phyloP scores from a whole-genome alignment of 2,797 vertebrate genomes.

The Lagodon rhomboides region DNA sequence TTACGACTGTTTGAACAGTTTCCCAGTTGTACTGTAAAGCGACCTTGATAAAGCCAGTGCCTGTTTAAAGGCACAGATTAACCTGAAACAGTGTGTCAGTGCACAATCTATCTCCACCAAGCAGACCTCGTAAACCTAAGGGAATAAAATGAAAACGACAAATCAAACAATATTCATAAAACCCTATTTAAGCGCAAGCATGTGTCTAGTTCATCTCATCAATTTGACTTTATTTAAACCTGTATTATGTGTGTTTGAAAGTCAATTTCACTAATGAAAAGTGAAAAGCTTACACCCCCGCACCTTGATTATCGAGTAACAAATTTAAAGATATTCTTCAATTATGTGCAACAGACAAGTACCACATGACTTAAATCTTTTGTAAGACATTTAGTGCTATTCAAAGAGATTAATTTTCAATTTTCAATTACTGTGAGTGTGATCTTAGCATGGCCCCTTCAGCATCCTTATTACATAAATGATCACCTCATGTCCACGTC shows the following conservation, averaged over 20 bases:
- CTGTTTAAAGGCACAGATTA: not conserved
- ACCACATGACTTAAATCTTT: conserved; percentile 1
- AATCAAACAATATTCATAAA: too few relatives aligned
- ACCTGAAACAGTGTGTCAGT: not conserved
- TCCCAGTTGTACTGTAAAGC: not conserved
- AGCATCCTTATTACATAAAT: conserved; percentile 13
- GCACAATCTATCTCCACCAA: not conserved
- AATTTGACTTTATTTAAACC: not conserved
- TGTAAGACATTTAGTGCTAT: not conserved
- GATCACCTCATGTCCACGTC: conserved; percentile 11
- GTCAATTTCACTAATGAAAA: not conserved
- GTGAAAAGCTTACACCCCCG: not conserved
- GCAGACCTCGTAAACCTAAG: not conserved
- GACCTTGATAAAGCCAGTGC: not conserved
- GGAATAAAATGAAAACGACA: not conserved
- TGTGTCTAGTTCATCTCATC: not conserved
- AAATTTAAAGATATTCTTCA: conserved; percentile 18
- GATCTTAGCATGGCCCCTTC: conserved; percentile 1
- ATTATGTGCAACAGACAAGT: not conserved
- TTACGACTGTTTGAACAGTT: not conserved
- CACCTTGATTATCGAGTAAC: not conserved
- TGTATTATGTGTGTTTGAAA: not conserved
- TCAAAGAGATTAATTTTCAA: conserved; percentile 13
- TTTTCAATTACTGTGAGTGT: conserved; percentile 23
- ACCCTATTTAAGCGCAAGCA: not conserved